Percentiles rank a stretch among this genome's conserved stretches.
phyloP scores from a whole-genome alignment of 2,113 vertebrate species.

The Mungos mungo region DNA sequence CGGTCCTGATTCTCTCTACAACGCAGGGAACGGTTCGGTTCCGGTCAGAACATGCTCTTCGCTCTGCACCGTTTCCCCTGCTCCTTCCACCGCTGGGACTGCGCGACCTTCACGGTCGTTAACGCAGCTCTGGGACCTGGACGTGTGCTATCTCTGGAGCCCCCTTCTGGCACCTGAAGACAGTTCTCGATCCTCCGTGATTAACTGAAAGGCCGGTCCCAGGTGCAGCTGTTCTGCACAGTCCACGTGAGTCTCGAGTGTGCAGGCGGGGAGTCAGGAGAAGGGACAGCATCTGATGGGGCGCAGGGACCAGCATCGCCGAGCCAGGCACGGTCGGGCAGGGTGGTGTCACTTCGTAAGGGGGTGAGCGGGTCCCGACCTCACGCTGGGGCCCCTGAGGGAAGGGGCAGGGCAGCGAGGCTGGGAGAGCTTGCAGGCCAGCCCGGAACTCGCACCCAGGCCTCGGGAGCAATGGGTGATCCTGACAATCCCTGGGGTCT shows the following conservation, averaged over 20 bases:
- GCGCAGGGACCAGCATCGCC: not conserved
- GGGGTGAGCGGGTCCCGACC: rapidly evolving
- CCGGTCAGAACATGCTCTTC: rapidly evolving
- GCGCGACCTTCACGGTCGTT: rapidly evolving
- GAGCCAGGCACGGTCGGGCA: not conserved
- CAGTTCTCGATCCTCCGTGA: not conserved
- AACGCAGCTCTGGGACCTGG: not conserved
- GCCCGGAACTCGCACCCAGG: rapidly evolving
- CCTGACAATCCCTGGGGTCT: rapidly evolving
- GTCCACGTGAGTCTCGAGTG: not conserved
- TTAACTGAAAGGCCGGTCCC: not conserved
- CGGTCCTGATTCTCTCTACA: not conserved
- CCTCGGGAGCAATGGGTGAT: rapidly evolving
- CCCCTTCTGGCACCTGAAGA: not conserved
- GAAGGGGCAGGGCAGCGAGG: not conserved
- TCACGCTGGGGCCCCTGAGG: rapidly evolving
- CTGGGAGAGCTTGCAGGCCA: rapidly evolving
- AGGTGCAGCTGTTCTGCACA: not conserved
- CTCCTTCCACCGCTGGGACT: too few species aligned
- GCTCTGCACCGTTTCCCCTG: not conserved
- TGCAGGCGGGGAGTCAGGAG: not conserved
- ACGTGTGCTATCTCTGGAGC: not conserved
- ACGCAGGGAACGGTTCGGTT: not conserved
- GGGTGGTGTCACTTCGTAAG: not conserved
- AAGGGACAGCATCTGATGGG: not conserved